Conservation (phyloP, 2,888 invertebrate species). For the Hermodice carunculata region DNA sequence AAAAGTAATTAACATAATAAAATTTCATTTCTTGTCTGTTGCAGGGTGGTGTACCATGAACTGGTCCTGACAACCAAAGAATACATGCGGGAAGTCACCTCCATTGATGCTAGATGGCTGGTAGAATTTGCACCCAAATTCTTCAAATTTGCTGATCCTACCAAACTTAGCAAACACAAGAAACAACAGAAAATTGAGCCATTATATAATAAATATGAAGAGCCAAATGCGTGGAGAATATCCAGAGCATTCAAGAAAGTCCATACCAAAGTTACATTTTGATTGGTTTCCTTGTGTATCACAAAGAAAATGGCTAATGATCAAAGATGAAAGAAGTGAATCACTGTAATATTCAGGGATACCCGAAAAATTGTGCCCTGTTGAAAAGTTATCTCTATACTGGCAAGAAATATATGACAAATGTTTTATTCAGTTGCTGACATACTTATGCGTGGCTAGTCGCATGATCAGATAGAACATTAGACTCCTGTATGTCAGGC, state of each 20-base stretch:
- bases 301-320: no score
- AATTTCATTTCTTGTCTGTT: constrained; percentile 43
- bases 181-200: constrained; percentile 98
- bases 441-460: no score
- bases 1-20: no score
- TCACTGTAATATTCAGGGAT: no score
- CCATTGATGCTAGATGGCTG: constrained; percentile 80
- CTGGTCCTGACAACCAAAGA: constrained; percentile 98
- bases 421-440: no score
- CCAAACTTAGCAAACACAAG: constrained; percentile 98
- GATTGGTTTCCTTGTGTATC: constrained; percentile 20
- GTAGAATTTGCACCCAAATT: constrained; percentile 99
- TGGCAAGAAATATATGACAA: no score
- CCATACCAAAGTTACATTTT: constrained; percentile 70
- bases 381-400: no score
- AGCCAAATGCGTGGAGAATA: constrained; percentile 99
- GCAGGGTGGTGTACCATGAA: constrained; percentile 97
- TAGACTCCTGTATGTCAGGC: no score
- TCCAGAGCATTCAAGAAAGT: constrained; percentile 74
- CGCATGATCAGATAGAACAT: no score
- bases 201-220: constrained; percentile 98
- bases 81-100: constrained; percentile 94
- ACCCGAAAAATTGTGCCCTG: no score
- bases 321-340: no score
- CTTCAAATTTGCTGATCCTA: constrained; percentile 98